These are phyloP conservation scores for Rhynchophorus ferrugineus DNA, from an alignment of 1,140 invertebrate genomes.

Conservation along the genomic window DNA sequence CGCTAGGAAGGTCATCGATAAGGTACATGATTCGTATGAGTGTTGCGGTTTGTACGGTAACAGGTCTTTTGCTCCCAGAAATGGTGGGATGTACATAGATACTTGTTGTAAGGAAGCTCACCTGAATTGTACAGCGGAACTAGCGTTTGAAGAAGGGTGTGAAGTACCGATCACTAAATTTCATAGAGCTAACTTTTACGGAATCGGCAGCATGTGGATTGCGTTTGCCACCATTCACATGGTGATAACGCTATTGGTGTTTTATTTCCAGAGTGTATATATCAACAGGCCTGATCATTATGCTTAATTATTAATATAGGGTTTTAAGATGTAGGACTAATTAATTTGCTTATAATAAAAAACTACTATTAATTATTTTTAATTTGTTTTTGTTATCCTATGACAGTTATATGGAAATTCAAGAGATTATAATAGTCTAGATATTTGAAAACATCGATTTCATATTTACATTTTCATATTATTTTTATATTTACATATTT, in stretches of 20 bases:
- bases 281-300: not conserved
- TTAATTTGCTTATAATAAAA: no score
- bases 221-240: not conserved
- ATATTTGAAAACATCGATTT: no score
- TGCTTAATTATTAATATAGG: no score
- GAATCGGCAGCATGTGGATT: not conserved
- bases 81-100: not conserved
- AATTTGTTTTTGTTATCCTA: no score
- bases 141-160: not conserved
- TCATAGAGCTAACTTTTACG: not conserved
- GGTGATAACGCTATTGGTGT: not conserved
- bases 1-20: not conserved
- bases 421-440: no score
- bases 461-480: no score
- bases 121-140: not conserved
- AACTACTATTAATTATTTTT: no score
- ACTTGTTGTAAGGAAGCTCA: not conserved
- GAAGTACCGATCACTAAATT: not conserved
- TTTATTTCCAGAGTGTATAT: not conserved
- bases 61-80: not conserved
- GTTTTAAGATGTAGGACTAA: no score
- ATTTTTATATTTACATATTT: no score
- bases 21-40: not conserved
- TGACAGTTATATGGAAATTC: no score
- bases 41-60: not conserved